A percentile compares a stretch with the other conserved stretches of the same genome.
phyloP scores from a whole-genome alignment of 2,888 invertebrate species.

The Pterostichus niger region DNA sequence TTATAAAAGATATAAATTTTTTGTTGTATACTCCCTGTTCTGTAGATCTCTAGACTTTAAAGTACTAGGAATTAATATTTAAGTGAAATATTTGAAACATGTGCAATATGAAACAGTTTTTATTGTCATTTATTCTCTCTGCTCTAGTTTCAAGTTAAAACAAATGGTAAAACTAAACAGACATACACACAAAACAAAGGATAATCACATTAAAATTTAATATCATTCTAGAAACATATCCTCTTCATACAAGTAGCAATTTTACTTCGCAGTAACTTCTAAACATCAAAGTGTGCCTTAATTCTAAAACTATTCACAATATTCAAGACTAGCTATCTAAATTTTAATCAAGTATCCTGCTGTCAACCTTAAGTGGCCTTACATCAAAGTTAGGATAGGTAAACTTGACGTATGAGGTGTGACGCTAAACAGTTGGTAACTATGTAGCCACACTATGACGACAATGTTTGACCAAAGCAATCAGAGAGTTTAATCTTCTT shows the following conservation, averaged over 20 bases:
- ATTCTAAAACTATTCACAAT: constrained; percentile 2
- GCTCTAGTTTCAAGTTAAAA: neutral
- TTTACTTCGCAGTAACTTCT: neutral
- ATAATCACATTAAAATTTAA: constrained; percentile 28
- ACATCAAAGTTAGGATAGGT: neutral
- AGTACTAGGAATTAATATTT: too few relatives aligned
- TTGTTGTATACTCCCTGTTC: neutral
- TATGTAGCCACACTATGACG: neutral
- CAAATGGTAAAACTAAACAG: neutral
- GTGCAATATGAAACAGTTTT: neutral
- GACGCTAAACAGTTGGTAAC: constrained; percentile 1
- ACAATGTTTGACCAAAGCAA: neutral
- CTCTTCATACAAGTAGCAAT: constrained; percentile 9
- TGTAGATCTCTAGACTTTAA: too few relatives aligned
- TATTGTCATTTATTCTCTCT: too few relatives aligned
- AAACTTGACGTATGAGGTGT: neutral
- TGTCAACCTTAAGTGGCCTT: neutral
- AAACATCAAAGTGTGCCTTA: neutral
- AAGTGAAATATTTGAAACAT: neutral
- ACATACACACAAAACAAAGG: neutral
- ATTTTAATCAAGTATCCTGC: neutral
- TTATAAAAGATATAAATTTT: too few relatives aligned
- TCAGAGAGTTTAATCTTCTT: too few relatives aligned
- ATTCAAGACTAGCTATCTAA: neutral
- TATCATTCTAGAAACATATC: neutral